Conservation (phyloP, 1,140 invertebrate species). For the Formica exsecta region DNA sequence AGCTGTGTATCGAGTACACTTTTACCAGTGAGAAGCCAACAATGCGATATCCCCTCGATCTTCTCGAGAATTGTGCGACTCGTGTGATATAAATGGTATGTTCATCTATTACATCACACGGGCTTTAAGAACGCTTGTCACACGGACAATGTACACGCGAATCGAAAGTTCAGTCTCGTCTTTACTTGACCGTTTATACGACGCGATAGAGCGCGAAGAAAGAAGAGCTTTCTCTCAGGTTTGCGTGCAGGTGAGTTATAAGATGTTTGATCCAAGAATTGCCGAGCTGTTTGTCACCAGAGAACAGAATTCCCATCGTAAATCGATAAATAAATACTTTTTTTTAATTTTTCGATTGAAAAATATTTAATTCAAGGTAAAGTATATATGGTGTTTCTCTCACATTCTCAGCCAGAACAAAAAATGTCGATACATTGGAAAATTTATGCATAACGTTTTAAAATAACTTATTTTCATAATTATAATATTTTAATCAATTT, state of each 20-base stretch:
- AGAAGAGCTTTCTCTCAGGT: neutral
- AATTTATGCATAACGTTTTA: neutral
- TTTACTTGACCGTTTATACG: constrained; percentile 19
- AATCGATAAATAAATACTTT: neutral
- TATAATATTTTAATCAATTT: neutral
- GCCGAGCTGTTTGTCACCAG: neutral
- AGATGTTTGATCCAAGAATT: neutral
- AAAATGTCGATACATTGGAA: neutral
- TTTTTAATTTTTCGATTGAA: neutral
- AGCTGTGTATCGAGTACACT: constrained; percentile 22
- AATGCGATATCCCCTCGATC: constrained; percentile 17
- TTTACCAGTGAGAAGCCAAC: neutral
- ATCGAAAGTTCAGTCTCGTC: constrained; percentile 10
- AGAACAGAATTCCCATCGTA: neutral
- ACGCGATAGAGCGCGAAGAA: constrained; percentile 5
- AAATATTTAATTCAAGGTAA: neutral
- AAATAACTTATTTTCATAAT: neutral
- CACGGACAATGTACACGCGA: constrained; percentile 11
- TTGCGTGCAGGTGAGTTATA: neutral
- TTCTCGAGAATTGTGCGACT: neutral
- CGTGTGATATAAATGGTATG: constrained; percentile 10
- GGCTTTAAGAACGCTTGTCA: constrained; percentile 7
- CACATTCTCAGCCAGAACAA: neutral
- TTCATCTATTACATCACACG: constrained; percentile 5
- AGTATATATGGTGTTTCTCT: neutral